Conservation (phyloP, 2,888 invertebrate species). For the Xylota sylvarum region DNA sequence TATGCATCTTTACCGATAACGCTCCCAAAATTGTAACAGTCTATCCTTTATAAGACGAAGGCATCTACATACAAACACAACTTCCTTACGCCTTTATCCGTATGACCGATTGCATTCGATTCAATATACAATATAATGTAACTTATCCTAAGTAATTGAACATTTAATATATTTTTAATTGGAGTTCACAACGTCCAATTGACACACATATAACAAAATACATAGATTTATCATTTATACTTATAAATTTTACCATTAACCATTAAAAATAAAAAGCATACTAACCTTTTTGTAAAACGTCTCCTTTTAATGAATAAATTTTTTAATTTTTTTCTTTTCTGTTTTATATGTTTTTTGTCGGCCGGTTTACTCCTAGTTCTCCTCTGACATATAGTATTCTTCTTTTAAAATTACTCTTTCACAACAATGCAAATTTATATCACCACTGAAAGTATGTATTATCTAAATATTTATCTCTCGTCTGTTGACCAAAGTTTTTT, state of each 20-base stretch:
- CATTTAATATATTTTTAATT: not conserved
- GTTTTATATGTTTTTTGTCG: conserved; percentile 10
- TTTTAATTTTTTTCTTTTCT: too few relatives aligned
- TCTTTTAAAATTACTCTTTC: conserved; percentile 9
- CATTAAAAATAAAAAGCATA: conserved; percentile 17
- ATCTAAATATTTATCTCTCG: conserved; percentile 40
- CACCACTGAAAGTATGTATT: conserved; percentile 68
- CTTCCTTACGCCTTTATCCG: too few relatives aligned
- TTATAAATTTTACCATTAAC: not conserved
- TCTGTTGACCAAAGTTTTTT: conserved; percentile 20
- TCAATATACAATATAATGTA: not conserved
- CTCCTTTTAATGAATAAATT: conserved; percentile 6
- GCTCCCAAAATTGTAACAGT: too few relatives aligned
- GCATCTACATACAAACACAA: too few relatives aligned
- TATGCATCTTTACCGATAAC: too few relatives aligned
- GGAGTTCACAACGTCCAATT: not conserved
- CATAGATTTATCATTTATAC: not conserved
- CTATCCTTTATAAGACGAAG: too few relatives aligned
- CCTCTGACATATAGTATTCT: not conserved
- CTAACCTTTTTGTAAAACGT: conserved; percentile 31
- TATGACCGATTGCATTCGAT: not conserved
- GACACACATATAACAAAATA: not conserved
- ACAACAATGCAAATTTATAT: conserved; percentile 49
- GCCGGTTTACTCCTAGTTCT: conserved; percentile 1
- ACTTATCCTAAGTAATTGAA: not conserved